Evolutionary conservation across 2,797 vertebrate genomes (phyloP).

Genomic region (Ctenopoma multispine): DNA sequence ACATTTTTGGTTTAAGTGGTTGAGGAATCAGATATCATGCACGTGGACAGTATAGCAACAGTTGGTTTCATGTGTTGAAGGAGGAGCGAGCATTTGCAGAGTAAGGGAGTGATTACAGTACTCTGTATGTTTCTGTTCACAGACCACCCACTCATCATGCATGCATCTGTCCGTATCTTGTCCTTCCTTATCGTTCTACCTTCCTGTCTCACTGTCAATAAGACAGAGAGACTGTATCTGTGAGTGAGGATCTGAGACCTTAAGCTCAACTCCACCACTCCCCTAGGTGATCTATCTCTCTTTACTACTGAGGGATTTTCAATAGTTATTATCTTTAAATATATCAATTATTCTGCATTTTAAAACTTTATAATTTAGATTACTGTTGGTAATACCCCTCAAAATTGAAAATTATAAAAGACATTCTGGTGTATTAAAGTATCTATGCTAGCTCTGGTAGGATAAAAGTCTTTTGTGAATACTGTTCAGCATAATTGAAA

Average conservation of each 20-base stretch:
- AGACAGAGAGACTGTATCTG: constrained; percentile 63
- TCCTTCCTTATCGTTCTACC: constrained; percentile 38
- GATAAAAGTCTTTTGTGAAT: constrained; percentile 6
- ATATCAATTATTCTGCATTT: background rate
- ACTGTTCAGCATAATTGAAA: constrained; percentile 1
- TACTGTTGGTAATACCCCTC: background rate
- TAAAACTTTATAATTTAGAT: background rate
- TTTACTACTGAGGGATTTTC: background rate
- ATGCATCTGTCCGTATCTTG: constrained; percentile 46
- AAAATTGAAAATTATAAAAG: constrained; percentile 9
- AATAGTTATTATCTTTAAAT: background rate
- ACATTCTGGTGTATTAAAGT: constrained; percentile 4
- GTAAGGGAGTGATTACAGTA: constrained; percentile 15
- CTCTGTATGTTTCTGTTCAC: constrained; percentile 47
- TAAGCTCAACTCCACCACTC: constrained; percentile 34
- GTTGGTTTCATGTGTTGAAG: constrained; percentile 37
- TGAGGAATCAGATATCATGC: constrained; percentile 44
- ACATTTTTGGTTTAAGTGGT: constrained; percentile 40
- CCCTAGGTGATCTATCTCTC: background rate
- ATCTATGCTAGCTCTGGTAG: background rate
- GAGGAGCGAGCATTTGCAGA: constrained; percentile 32
- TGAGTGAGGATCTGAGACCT: constrained; percentile 62
- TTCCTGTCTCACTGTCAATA: constrained; percentile 53
- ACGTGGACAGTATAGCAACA: constrained; percentile 32
- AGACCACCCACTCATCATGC: constrained; percentile 54